phyloP scores from a whole-genome alignment of 2,113 vertebrate genomes.

The Ondatra zibethicus region DNA sequence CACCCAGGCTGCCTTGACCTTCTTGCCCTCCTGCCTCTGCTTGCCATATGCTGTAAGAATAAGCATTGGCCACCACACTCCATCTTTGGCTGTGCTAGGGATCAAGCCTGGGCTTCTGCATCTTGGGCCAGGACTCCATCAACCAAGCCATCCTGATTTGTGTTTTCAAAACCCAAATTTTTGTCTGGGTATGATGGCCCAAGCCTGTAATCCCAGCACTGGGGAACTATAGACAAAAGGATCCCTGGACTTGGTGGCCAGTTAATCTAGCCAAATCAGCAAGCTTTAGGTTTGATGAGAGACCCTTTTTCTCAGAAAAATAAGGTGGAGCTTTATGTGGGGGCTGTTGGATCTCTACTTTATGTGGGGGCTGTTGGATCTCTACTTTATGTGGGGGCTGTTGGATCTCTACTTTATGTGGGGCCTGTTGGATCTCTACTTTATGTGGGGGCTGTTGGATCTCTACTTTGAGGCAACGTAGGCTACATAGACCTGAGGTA shows the following conservation, averaged over 20 bases:
- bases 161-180: neutral
- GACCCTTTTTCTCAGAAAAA: neutral
- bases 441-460: neutral
- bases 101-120: neutral
- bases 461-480: neutral
- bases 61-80: no score
- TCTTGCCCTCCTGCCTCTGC: no score
- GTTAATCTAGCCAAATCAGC: no score
- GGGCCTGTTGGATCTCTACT: neutral
- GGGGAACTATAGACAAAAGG: no score
- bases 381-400: neutral
- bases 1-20: neutral
- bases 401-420: neutral
- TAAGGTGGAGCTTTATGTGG: no score
- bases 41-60: neutral
- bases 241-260: neutral
- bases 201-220: no score
- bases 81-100: neutral
- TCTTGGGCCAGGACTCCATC: neutral
- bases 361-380: no score
- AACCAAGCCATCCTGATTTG: neutral
- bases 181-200: neutral
- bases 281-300: neutral
- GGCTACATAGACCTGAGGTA: no score
- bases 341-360: neutral